phyloP scores from a whole-genome alignment of 1,140 invertebrate species.

The Mesaphorura yosii region DNA sequence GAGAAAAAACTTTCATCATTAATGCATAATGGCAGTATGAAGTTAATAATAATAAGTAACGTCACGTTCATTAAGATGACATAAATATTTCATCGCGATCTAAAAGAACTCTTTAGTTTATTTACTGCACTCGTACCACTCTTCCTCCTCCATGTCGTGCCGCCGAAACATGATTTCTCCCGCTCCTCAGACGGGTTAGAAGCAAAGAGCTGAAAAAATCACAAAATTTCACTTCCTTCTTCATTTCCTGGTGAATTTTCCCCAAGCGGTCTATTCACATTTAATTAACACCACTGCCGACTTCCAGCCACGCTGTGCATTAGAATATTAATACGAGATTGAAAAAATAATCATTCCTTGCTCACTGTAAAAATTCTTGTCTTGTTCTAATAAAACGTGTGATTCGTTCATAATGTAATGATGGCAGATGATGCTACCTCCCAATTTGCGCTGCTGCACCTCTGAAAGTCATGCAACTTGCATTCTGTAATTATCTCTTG shows the following conservation, averaged over 20 bases:
- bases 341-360: slow-evolving; percentile 27
- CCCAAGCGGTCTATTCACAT: slow-evolving; percentile 27
- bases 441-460: too few species aligned
- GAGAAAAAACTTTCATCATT: slow-evolving; percentile 25
- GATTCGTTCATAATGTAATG: too few species aligned
- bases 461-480: too few species aligned
- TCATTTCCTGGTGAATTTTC: slow-evolving; percentile 26
- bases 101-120: slow-evolving; percentile 14
- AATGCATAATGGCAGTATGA: slow-evolving; percentile 28
- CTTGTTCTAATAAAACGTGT: too few species aligned
- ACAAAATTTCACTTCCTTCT: slow-evolving; percentile 19
- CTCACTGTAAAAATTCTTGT: too few species aligned
- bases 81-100: slow-evolving; percentile 30
- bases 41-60: too few species aligned
- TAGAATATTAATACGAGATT: slow-evolving; percentile 22
- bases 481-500: too few species aligned
- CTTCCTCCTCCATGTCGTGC: not conserved
- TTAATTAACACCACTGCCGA: slow-evolving; percentile 28
- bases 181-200: too few species aligned
- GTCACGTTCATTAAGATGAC: slow-evolving; percentile 32
- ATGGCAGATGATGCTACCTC: too few species aligned
- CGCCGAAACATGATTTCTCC: too few species aligned
- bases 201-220: too few species aligned
- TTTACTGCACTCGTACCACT: not conserved
- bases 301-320: too few species aligned